Evolutionary conservation across 1,140 invertebrate species (phyloP), one percentile per base, ranked within the genome.

Genomic region (Phymastichus coffea): DNA sequence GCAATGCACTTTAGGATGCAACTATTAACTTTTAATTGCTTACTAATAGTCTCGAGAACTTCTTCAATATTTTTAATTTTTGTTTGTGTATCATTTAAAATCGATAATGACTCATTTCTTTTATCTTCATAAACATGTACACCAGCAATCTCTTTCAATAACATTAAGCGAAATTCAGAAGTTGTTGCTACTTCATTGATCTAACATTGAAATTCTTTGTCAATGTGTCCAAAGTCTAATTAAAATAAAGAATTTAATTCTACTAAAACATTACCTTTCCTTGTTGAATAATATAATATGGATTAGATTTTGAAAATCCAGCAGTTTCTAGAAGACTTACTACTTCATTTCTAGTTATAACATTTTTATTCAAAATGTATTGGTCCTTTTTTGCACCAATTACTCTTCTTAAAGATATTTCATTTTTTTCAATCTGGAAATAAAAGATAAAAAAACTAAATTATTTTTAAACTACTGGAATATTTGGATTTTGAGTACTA

Each of bases 101-200:
- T 94, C 30, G 87, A 87, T 67, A 94, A 89, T 35, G 95, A 98
- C 79, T 99, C 97, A 75, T 97, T 94, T 70, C 96, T 88, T 41
- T 95, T 84, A 73, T 99, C 97, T 80, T 99, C 97, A 77, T 98
- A 99, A 4, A 99, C 95, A 69, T 94, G 81, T 1, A 93, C 96
- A 0, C 94, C 97, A 57, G 96, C 96, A 30, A 99, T 96, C 85
- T 99, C 97, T 67, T 94, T 80, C 1, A 99, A 78, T 26, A 99
- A 81, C 78, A 99, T 98, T 44, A 99, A 77, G 63, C 97, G 94
- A 0, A 94, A 94, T 81, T 99, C 97, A 3, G 97, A 93, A 12
- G 97, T 95, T 33, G 97, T 97, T 19, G 97, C 97, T 92, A 99
- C 97, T 87, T 99, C 95, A 79, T 98, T 99, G 64, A 99, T 98